These are phyloP conservation scores for Papilio polyxenes DNA, from an alignment of 1,140 invertebrate species.

Conservation along the genomic window DNA sequence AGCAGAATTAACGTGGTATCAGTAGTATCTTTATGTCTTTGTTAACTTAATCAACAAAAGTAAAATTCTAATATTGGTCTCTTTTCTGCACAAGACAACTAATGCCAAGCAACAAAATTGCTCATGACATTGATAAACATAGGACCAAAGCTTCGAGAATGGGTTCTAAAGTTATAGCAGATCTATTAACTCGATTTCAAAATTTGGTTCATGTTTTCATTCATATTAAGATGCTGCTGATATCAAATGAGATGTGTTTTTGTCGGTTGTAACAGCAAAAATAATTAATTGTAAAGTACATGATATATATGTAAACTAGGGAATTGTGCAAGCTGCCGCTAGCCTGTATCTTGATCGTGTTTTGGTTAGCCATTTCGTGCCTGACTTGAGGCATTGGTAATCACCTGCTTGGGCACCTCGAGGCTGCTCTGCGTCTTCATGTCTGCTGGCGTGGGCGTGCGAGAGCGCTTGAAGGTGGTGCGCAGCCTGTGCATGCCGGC, in stretches of 20 bases:
- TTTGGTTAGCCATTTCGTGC: not conserved
- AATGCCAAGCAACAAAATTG: not conserved
- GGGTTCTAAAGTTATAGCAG: not conserved
- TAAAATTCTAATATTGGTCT: not conserved
- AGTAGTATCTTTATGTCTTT: not conserved
- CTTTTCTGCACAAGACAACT: not conserved
- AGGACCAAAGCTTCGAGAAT: not conserved
- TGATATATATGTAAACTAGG: not conserved
- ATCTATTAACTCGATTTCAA: not conserved
- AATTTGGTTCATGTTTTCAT: not conserved
- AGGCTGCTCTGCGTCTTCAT: conserved; percentile 95
- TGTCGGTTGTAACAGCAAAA: not conserved
- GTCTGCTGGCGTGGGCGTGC: conserved; percentile 91
- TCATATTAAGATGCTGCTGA: not conserved
- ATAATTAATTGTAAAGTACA: not conserved
- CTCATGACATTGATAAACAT: not conserved
- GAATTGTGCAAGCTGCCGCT: not conserved
- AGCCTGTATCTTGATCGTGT: not conserved
- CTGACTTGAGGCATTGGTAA: not conserved
- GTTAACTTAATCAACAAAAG: not conserved
- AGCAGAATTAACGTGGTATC: not conserved
- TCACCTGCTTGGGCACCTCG: conserved; percentile 91
- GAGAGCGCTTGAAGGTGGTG: conserved; percentile 91
- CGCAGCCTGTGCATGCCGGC: conserved; percentile 89
- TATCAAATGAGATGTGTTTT: not conserved